Base-by-base conservation (phyloP, 2,797 vertebrate species). In the Staurois parvus region DNA sequence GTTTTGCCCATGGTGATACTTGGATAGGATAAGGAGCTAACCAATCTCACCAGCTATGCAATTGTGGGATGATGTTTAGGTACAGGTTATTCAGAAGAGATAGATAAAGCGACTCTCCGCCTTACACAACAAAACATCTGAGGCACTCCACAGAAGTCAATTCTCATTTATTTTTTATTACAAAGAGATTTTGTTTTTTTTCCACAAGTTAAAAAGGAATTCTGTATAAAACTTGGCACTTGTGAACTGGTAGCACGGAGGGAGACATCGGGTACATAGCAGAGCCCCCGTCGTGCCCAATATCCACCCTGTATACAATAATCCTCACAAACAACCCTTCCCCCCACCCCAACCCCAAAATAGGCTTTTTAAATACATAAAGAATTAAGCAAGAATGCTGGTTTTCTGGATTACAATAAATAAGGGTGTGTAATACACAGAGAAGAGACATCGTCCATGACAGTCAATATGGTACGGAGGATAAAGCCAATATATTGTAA, bases 171-270 rank as follows among this genome's bases (percentile, higher is more conserved):
- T 52, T 40, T n/a, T 86, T 83, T 83, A 74, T 83, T 86, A 87
- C 85, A 83, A 87, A 87, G 79, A 86, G 74, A 78, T 81, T 64
- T 64, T 52, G 48, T 52, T 52, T 52, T 52, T 37, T 12, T 56
- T 83, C 68, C 81, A 87, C 75, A 67, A 82, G 81, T 87, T 85
- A 87, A 83, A 85, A 87, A 87, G 68, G 28, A 83, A 78, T 73
- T 79, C 73, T 79, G 85, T 87, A 87, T 87, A 87, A 87, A 87
- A 87, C 74, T 87, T 87, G 85, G 85, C 85, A 87, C 85, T 87
- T 87, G 85, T 87, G 85, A 83, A 87, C 64, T 59, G 68, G 67
- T 19, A 34, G 62, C 79, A 83, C 80, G 2, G 77, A 67, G 76
- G 76, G 74, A 59, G 28, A 11, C 4, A 29, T 62, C 7, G 74